Base-by-base conservation (phyloP, 2,888 invertebrate genomes). In the Buathra laborator region DNA sequence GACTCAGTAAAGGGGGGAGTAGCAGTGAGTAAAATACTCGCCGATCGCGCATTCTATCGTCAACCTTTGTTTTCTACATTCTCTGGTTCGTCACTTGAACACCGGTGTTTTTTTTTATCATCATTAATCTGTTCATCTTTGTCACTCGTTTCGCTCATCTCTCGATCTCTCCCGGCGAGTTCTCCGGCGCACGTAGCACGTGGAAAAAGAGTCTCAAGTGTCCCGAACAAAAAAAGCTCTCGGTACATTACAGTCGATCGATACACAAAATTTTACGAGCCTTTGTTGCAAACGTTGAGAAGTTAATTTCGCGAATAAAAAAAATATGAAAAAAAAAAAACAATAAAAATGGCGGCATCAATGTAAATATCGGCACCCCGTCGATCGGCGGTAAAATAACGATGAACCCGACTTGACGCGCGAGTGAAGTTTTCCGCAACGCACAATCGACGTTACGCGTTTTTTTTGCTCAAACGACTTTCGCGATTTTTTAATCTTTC, bases 171-270 rank as follows among this genome's bases (percentile, higher is more conserved):
- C 32, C 16, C 62, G 59, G 24, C 72, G 48, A 59, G 64, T 59
- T 46, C 46, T 46, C 29, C 46, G 46, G 72, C 37, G 24, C 72
- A 37, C 71, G 43, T 72, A n/a, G 44, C 74, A 74, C 74, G 74
- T 74, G 74, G 62, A 46, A 16, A 6, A 74, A 16, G 12, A 74
- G 46, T 29, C 7, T 19, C 64, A 16, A 64, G 64, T 53, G 37
- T 19, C 46, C 59, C 46, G 29, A n/a, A 12, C 12, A 12, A 48
- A 48, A 59, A 14, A 14, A 3, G 2, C n/a, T 7, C 62, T 44
- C 24, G 72, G 29, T 64, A 32, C 46, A 48, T 64, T 43, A 14
- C 16, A 9, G 29, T 14, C 59, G 59, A 19, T 59, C 29, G 29
- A 59, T 29, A 29, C 48, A 12, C 48, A 2, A 37, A 0, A 37